Conservation (phyloP, 2,797 vertebrate genomes). For the Dallia pectoralis region DNA sequence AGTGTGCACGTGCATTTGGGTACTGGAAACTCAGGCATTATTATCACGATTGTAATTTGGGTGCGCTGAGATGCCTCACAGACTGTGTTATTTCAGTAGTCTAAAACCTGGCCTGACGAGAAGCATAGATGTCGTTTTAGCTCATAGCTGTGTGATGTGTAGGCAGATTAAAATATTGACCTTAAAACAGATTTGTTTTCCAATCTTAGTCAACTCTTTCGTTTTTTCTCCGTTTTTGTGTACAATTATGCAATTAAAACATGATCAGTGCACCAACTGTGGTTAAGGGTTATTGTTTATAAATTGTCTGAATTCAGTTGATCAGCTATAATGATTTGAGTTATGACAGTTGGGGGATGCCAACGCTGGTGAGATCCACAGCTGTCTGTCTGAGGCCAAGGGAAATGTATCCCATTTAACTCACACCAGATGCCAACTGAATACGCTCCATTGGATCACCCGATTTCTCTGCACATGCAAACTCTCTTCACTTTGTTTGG, state of each 20-base stretch:
- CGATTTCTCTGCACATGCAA: slow-evolving; percentile 38
- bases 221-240: too few species aligned
- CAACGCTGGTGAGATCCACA: slow-evolving; percentile 22
- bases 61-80: background rate
- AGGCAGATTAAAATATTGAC: slow-evolving; percentile 7
- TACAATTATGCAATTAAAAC: too few species aligned
- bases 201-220: too few species aligned
- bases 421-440: slow-evolving; percentile 34
- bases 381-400: slow-evolving; percentile 34
- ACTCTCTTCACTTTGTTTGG: slow-evolving; percentile 20
- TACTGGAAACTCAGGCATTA: background rate
- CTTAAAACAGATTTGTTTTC: too few species aligned
- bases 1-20: background rate
- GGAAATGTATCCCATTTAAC: slow-evolving; percentile 20
- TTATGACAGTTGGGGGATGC: slow-evolving; percentile 5
- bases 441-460: slow-evolving; percentile 17
- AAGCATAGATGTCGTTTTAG: background rate
- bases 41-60: background rate
- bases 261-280: slow-evolving; percentile 6
- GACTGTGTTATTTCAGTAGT: background rate
- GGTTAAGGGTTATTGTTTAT: slow-evolving; percentile 24
- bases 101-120: background rate
- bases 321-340: slow-evolving; percentile 16
- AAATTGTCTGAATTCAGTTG: slow-evolving; percentile 24
- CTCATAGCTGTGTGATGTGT: slow-evolving; percentile 20